These are phyloP conservation scores for Hesperia comma DNA, from an alignment of 2,888 invertebrate species.

Conservation along the genomic window DNA sequence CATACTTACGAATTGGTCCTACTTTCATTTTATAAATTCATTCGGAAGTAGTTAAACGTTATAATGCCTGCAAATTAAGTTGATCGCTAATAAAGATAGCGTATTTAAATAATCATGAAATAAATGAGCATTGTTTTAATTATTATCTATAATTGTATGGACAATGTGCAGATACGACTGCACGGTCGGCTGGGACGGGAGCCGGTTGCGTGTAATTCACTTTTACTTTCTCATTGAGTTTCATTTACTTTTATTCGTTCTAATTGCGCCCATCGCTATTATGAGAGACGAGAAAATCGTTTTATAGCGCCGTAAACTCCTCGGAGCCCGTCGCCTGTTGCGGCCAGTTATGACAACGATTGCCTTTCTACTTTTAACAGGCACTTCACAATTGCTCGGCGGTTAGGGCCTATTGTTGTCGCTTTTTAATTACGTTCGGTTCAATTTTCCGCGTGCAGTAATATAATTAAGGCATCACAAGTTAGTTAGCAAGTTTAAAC, in stretches of 20 bases:
- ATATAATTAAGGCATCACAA: neutral
- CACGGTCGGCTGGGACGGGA: neutral
- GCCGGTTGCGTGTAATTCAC: conserved; percentile 36
- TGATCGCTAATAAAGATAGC: too few relatives aligned
- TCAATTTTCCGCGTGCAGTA: too few relatives aligned
- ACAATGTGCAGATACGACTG: neutral
- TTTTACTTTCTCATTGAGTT: conserved; percentile 45
- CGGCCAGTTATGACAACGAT: conserved; percentile 45
- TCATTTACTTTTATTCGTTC: conserved; percentile 40
- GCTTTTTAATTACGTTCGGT: too few relatives aligned
- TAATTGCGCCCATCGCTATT: conserved; percentile 37
- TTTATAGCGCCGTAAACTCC: conserved; percentile 48
- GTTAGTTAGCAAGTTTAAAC: neutral
- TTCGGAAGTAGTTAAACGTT: too few relatives aligned
- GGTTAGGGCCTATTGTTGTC: too few relatives aligned
- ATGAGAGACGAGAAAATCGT: conserved; percentile 45
- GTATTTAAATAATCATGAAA: too few relatives aligned
- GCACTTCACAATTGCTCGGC: conserved; percentile 42
- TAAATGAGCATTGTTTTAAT: neutral
- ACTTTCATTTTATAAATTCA: too few relatives aligned
- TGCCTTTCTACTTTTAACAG: conserved; percentile 50
- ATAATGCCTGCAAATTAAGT: too few relatives aligned
- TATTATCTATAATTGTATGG: neutral
- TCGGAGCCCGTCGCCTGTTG: conserved; percentile 48
- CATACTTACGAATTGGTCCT: too few relatives aligned